Evolutionary conservation across 1,140 invertebrate species (phyloP), one percentile per base, ranked within the genome.

Genomic region (Ceratosolen fusciceps): DNA sequence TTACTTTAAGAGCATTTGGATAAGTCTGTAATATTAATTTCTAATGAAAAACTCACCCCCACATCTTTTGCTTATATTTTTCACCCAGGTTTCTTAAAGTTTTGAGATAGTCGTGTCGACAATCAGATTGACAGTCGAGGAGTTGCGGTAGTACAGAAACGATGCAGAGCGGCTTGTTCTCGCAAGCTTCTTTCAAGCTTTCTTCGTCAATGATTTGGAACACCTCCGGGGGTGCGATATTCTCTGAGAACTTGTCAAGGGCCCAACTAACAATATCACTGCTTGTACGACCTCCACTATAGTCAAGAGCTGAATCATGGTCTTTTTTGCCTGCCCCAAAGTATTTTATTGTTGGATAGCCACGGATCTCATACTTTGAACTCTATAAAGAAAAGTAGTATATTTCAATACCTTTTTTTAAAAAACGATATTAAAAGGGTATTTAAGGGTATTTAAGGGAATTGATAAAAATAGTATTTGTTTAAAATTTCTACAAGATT

Each of bases 321-420:
- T 93, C 91, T 88, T 97, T 98, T 80, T 94, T 93, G 74, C 97
- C 97, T 43, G 94, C 92, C 1, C 94, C 92, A 91, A 99, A 99
- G 87, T 95, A 94, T 90, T 99, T 99, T 80, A 99, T 99, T 12
- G 98, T 99, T 14, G 98, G 98, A 91, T 98, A 99, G 0, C 98
- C 98, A 84, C 95, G 93, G 49, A 99, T 94, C 81, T 93, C 92
- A 87, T 95, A 97, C 83, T 95, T 90, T 75, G 91, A 90, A 0
- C 95, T 96, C 88, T 89, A 9, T 74, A 52, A 81, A 81, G 24
- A 5, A 37, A 62, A 62, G 4, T n/a, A n/a, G n/a, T n/a, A n/a
- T n/a, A n/a, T n/a, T n/a, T n/a, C n/a, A n/a, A n/a, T n/a, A n/a
- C n/a, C n/a, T n/a, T n/a, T n/a, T n/a, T n/a, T n/a, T n/a, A n/a